These are phyloP conservation scores for Drosophila virilis DNA, from an alignment of 1,140 invertebrate genomes.

Conservation along the genomic window DNA sequence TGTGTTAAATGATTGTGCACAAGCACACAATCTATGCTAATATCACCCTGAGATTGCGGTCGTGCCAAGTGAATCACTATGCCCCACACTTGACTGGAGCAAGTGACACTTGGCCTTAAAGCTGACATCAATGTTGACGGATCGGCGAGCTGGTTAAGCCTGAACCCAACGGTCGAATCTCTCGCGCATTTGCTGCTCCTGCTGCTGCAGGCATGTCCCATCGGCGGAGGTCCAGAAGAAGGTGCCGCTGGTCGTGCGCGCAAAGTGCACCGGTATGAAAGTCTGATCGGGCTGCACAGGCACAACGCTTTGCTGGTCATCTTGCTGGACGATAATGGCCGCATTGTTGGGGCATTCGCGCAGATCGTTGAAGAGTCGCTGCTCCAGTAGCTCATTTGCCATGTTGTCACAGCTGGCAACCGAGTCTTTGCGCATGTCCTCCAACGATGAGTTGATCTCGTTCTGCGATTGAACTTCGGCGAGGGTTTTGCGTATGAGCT, in stretches of 20 bases:
- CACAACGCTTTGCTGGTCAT: slow-evolving; percentile 85
- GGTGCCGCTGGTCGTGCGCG: slow-evolving; percentile 88
- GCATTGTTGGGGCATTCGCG: slow-evolving; percentile 86
- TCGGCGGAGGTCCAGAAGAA: slow-evolving; percentile 88
- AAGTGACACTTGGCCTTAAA: slow-evolving; percentile 85
- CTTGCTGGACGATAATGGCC: slow-evolving; percentile 87
- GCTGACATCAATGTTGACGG: slow-evolving; percentile 84
- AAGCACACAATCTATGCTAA: slow-evolving; percentile 66
- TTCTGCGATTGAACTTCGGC: slow-evolving; percentile 77
- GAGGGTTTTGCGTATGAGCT: slow-evolving; percentile 83
- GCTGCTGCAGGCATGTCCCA: slow-evolving; percentile 75
- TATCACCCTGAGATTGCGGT: slow-evolving; percentile 84
- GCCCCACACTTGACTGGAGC: slow-evolving; percentile 43
- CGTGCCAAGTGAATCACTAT: slow-evolving; percentile 49
- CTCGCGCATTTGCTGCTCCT: slow-evolving; percentile 85
- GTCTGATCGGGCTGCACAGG: slow-evolving; percentile 86
- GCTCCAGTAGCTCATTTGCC: slow-evolving; percentile 87
- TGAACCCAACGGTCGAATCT: slow-evolving; percentile 88
- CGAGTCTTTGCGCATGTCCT: slow-evolving; percentile 84
- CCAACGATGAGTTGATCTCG: slow-evolving; percentile 82
- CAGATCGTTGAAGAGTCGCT: slow-evolving; percentile 87
- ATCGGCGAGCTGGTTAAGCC: slow-evolving; percentile 84
- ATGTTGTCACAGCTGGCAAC: slow-evolving; percentile 85
- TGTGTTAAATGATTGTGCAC: slow-evolving; percentile 24
- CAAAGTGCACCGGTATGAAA: slow-evolving; percentile 87